A percentile compares a stretch with the other conserved stretches of the same genome.
Evolutionary conservation across 2,797 vertebrate species (phyloP).

Genomic region (Xiphophorus birchmanni): DNA sequence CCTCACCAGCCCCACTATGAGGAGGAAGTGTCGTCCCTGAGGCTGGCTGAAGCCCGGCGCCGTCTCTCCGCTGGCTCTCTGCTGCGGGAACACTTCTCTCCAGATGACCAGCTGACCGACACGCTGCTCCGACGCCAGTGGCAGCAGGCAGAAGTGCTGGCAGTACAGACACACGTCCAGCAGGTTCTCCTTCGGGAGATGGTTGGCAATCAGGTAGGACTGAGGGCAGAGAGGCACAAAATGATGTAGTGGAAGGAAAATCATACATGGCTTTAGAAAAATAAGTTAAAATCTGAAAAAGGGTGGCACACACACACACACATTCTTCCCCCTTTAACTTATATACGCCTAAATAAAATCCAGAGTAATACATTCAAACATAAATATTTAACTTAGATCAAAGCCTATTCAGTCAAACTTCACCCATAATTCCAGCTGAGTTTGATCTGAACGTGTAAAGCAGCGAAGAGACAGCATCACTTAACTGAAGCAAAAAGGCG

Average conservation of each 20-base stretch:
- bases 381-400: background rate
- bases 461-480: background rate
- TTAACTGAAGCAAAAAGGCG: background rate
- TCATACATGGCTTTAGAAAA: background rate
- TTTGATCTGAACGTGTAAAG: background rate
- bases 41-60: constrained; percentile 64
- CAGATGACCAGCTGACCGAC: constrained; percentile 93
- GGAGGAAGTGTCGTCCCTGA: constrained; percentile 89
- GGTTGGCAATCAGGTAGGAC: constrained; percentile 94
- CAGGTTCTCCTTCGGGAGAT: constrained; percentile 93
- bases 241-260: background rate
- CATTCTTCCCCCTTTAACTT: background rate
- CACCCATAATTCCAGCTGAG: background rate
- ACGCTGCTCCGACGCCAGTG: constrained; percentile 86
- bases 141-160: constrained; percentile 90
- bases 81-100: constrained; percentile 92
- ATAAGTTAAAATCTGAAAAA: background rate
- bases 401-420: background rate
- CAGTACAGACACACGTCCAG: constrained; percentile 90
- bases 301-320: background rate
- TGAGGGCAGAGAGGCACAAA: constrained; percentile 48
- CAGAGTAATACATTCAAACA: background rate
- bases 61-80: constrained; percentile 64
- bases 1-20: constrained; percentile 94
- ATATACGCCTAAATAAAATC: background rate